Conservation (phyloP, 1,140 invertebrate species). For the Arion vulgaris region DNA sequence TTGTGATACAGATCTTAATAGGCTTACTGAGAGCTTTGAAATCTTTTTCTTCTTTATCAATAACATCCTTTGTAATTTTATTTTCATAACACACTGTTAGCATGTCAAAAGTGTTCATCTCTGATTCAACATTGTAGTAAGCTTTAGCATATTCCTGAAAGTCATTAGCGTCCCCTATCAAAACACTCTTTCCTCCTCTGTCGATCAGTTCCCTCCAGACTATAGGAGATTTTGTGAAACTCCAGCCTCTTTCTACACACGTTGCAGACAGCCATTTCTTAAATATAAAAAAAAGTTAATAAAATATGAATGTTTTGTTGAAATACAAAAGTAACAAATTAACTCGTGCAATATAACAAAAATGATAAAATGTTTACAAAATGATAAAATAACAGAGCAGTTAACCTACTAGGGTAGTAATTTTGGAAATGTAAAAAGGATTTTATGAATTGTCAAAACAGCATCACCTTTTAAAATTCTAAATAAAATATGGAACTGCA, state of each 20-base stretch:
- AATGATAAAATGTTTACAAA: too few relatives aligned
- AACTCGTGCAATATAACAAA: too few relatives aligned
- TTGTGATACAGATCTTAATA: conserved; percentile 68
- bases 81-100: conserved; percentile 66
- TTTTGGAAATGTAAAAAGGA: too few relatives aligned
- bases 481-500: too few relatives aligned
- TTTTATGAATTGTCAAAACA: too few relatives aligned
- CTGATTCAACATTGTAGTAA: conserved; percentile 69
- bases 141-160: conserved; percentile 72
- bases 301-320: too few relatives aligned
- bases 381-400: too few relatives aligned
- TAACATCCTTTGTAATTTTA: conserved; percentile 59
- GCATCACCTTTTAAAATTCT: too few relatives aligned
- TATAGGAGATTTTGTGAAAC: conserved; percentile 68
- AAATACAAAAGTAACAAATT: too few relatives aligned
- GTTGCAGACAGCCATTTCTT: conserved; percentile 67
- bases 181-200: conserved; percentile 72
- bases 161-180: conserved; percentile 72
- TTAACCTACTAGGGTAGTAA: too few relatives aligned
- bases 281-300: background rate
- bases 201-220: conserved; percentile 73
- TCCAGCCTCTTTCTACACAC: conserved; percentile 67
- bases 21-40: conserved; percentile 58
- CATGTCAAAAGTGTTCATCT: conserved; percentile 68
- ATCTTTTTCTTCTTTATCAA: conserved; percentile 60